phyloP scores from a whole-genome alignment of 2,888 invertebrate genomes.

The Sturmia bella region DNA sequence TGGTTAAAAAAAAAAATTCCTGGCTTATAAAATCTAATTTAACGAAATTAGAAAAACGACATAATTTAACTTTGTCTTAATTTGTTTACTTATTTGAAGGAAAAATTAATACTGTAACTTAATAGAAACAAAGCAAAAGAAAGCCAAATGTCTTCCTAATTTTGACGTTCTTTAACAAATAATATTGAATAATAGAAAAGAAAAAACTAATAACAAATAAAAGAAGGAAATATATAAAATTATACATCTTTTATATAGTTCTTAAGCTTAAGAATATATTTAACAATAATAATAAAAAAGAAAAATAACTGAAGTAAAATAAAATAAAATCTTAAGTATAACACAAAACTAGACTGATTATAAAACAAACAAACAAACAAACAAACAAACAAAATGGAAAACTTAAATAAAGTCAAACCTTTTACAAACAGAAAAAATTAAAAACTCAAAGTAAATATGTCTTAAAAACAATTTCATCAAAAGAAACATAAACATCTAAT shows the following conservation, averaged over 20 bases:
- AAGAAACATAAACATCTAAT: constrained; percentile 33
- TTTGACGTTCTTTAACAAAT: constrained; percentile 69
- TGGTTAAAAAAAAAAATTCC: too few species aligned
- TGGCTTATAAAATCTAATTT: too few species aligned
- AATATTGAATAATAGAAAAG: constrained; percentile 55
- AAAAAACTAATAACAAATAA: constrained; percentile 57
- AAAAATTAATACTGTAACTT: constrained; percentile 56
- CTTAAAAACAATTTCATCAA: constrained; percentile 11
- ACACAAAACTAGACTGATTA: constrained; percentile 71
- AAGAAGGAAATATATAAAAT: constrained; percentile 55
- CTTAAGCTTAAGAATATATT: constrained; percentile 64
- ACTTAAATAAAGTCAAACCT: constrained; percentile 33
- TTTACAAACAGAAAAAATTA: constrained; percentile 25
- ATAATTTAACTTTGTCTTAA: constrained; percentile 9
- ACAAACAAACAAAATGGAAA: constrained; percentile 10
- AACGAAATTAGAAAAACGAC: too few species aligned
- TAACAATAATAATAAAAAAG: constrained; percentile 54
- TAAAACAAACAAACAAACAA: constrained; percentile 61
- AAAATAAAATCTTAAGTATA: constrained; percentile 61
- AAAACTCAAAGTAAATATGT: constrained; percentile 14
- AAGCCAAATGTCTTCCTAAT: constrained; percentile 79
- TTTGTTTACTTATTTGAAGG: constrained; percentile 33
- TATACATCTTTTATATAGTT: constrained; percentile 67
- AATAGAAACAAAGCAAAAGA: constrained; percentile 71
- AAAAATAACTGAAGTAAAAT: constrained; percentile 32